These are phyloP conservation scores for Polypedilum vanderplanki DNA, from an alignment of 1,140 invertebrate species.

Conservation along the genomic window DNA sequence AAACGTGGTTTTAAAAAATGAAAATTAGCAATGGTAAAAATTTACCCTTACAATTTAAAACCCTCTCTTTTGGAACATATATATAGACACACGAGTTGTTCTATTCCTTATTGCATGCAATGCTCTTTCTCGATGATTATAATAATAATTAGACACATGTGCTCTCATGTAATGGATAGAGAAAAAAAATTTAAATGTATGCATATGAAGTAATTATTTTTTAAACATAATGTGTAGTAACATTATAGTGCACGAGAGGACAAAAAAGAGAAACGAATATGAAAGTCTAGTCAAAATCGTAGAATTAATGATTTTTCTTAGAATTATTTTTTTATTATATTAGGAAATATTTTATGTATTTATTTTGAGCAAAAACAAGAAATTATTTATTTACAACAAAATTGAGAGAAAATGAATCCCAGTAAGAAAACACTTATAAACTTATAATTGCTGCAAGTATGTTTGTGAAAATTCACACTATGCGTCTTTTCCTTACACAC, in stretches of 20 bases:
- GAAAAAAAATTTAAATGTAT: neutral
- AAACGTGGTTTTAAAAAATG: neutral
- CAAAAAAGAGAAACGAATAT: neutral
- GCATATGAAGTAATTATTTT: neutral
- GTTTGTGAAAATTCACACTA: too few relatives aligned
- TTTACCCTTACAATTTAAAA: neutral
- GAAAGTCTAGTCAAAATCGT: constrained; percentile 27
- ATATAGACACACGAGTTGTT: too few relatives aligned
- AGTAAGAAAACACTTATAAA: neutral
- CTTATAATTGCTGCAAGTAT: neutral
- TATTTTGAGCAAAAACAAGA: constrained; percentile 9
- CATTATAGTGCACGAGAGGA: neutral
- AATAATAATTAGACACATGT: neutral
- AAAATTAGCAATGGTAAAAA: neutral
- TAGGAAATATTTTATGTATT: constrained; percentile 13
- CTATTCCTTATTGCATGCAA: too few relatives aligned
- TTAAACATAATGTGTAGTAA: too few relatives aligned
- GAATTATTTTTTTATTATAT: neutral
- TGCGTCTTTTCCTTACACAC: too few relatives aligned
- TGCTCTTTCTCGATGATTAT: neutral
- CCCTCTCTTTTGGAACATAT: too few relatives aligned
- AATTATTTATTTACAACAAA: constrained; percentile 20
- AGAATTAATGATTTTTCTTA: constrained; percentile 21
- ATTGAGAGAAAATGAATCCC: neutral
- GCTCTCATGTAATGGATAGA: neutral